phyloP scores from a whole-genome alignment of 1,140 invertebrate genomes.

The Oreohelix idahoensis region DNA sequence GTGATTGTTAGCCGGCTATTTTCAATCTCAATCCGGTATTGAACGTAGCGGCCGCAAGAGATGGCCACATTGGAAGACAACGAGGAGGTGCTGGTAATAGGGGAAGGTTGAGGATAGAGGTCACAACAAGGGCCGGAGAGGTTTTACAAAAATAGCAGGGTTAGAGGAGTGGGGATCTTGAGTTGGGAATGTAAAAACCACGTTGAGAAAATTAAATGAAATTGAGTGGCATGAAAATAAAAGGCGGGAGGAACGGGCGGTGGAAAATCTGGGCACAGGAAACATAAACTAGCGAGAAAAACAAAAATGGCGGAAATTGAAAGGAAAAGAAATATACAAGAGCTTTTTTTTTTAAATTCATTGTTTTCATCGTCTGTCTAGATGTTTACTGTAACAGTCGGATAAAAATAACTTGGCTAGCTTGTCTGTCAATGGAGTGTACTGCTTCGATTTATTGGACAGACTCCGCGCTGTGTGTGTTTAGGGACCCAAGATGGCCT shows the following conservation, averaged over 20 bases:
- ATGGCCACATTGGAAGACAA: background rate
- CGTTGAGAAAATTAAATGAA: background rate
- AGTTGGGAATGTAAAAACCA: background rate
- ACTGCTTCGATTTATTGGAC: background rate
- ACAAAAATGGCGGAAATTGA: background rate
- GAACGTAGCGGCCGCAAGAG: background rate
- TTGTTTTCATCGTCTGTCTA: background rate
- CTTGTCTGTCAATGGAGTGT: background rate
- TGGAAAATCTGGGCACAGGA: background rate
- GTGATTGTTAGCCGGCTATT: constrained; percentile 27
- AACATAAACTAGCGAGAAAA: too few relatives aligned
- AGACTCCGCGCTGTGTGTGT: background rate
- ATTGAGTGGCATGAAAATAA: background rate
- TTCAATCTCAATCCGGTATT: constrained; percentile 29
- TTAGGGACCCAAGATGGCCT: background rate
- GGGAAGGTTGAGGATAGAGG: background rate
- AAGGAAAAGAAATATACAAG: background rate
- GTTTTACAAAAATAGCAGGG: background rate
- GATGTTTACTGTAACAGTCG: background rate
- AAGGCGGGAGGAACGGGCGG: background rate
- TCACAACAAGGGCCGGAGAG: background rate
- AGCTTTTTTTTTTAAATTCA: background rate
- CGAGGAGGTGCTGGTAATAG: background rate
- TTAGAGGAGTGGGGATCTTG: background rate
- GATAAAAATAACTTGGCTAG: background rate